These are phyloP conservation scores for Podargus strigoides DNA, from an alignment of 2,797 vertebrate genomes.

Conservation along the genomic window DNA sequence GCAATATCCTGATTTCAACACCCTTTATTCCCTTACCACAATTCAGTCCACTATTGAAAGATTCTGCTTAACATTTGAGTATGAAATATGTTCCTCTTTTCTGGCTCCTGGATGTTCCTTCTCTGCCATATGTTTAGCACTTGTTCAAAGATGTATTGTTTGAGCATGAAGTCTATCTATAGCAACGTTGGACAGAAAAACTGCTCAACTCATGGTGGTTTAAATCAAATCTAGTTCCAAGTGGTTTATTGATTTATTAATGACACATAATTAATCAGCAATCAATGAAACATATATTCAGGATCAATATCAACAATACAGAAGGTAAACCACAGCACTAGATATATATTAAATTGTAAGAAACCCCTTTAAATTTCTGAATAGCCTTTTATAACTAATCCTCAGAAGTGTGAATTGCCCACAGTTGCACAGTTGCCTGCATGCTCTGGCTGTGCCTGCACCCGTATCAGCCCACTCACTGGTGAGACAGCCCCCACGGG, in stretches of 20 bases:
- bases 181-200: not conserved
- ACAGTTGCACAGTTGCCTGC: rapidly evolving
- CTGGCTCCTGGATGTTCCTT: not conserved
- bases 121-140: not conserved
- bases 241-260: not conserved
- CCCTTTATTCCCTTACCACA: not conserved
- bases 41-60: not conserved
- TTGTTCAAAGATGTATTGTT: not conserved
- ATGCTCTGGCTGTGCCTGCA: not conserved
- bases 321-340: not conserved
- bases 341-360: not conserved
- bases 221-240: not conserved
- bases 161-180: not conserved
- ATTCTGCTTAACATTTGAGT: not conserved
- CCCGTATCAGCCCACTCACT: rapidly evolving
- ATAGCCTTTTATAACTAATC: not conserved
- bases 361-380: not conserved
- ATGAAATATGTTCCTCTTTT: not conserved
- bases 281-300: not conserved
- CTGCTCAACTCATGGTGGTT: not conserved
- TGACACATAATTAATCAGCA: not conserved
- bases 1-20: not conserved
- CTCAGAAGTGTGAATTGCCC: not conserved
- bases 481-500: not conserved
- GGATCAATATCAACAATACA: not conserved